phyloP scores from a whole-genome alignment of 2,888 invertebrate species.

The Listrodromus nycthemerus region DNA sequence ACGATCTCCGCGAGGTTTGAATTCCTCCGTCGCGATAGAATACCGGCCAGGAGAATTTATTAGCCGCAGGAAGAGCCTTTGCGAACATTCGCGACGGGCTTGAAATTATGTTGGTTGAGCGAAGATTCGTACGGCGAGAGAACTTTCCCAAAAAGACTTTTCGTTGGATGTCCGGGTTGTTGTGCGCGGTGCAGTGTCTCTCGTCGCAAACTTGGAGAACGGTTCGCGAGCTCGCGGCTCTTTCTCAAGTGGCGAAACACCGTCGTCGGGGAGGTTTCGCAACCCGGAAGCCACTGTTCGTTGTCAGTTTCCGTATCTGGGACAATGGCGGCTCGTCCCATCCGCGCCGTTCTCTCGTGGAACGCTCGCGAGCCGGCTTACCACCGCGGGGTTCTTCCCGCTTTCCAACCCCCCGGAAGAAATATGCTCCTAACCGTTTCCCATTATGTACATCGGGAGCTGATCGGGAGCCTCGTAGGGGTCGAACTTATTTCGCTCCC shows the following conservation, averaged over 20 bases:
- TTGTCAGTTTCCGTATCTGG: constrained; percentile 80
- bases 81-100: constrained; percentile 8
- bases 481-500: constrained; percentile 73
- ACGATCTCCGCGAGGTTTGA: not conserved
- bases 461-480: constrained; percentile 72
- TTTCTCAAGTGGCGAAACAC: constrained; percentile 33
- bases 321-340: constrained; percentile 77
- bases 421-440: constrained; percentile 81
- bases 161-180: not conserved
- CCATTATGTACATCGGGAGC: constrained; percentile 75
- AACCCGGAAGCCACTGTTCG: constrained; percentile 65
- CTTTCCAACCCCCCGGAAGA: constrained; percentile 76
- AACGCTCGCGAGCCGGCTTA: constrained; percentile 66
- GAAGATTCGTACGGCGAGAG: constrained; percentile 41
- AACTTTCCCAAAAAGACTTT: constrained; percentile 37
- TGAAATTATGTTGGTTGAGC: constrained; percentile 35
- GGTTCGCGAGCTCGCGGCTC: constrained; percentile 26
- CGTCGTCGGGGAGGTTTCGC: constrained; percentile 39
- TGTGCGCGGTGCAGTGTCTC: constrained; percentile 22
- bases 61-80: constrained; percentile 11
- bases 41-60: not conserved
- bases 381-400: constrained; percentile 69
- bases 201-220: constrained; percentile 63
- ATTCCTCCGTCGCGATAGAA: constrained; percentile 1
- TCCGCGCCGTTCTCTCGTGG: constrained; percentile 16